Evolutionary conservation across 2,888 invertebrate species (phyloP).

Genomic region (Plagodis dolabraria): DNA sequence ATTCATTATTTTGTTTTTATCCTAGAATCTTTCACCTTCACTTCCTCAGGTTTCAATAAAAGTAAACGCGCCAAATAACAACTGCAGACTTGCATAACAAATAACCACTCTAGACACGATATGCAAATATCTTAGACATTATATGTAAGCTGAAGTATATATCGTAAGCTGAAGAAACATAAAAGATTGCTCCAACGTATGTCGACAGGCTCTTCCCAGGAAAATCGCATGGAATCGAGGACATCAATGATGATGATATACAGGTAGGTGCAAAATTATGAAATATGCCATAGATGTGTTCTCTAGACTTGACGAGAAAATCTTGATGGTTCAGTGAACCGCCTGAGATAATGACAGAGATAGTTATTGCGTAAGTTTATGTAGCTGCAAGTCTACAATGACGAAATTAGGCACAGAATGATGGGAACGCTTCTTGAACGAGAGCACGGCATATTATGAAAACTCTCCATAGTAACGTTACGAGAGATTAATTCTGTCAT

Average conservation of each 20-base stretch:
- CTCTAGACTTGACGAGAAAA: conserved; percentile 32
- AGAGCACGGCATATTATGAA: conserved; percentile 46
- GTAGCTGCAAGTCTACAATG: conserved; percentile 46
- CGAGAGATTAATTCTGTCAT: conserved; percentile 47
- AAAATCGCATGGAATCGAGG: conserved; percentile 30
- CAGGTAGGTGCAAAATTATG: conserved; percentile 34
- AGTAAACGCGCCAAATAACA: no score
- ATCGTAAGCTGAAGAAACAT: conserved; percentile 12
- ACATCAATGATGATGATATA: conserved; percentile 35
- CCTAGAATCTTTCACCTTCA: no score
- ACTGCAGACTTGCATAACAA: no score
- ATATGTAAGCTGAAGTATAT: no score
- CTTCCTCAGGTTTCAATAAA: no score
- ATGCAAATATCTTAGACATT: conserved; percentile 9
- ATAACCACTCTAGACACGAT: conserved; percentile 8
- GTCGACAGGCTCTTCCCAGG: conserved; percentile 27
- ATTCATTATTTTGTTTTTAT: no score
- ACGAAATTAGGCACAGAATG: conserved; percentile 49
- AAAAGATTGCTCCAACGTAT: conserved; percentile 22
- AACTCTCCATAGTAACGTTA: conserved; percentile 43
- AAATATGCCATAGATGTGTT: conserved; percentile 33
- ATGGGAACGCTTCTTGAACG: conserved; percentile 47
- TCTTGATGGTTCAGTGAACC: conserved; percentile 36
- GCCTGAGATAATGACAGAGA: conserved; percentile 34
- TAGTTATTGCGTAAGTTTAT: conserved; percentile 45